Evolutionary conservation across 30 jellyfish, hydroid and myxozoan species (phyloP).

Genomic region (Aurelia sp.): DNA sequence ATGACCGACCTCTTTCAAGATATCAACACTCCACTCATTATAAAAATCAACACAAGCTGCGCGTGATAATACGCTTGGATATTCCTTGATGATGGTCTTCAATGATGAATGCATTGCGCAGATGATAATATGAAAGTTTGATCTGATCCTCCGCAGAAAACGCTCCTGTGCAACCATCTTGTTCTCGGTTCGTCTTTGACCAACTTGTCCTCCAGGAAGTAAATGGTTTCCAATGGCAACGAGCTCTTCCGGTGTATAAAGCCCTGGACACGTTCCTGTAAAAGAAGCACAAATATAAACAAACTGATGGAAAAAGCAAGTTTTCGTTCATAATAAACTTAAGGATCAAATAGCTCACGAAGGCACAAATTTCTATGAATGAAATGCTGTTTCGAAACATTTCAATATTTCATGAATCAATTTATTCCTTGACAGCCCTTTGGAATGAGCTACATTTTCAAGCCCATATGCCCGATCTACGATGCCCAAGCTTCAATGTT

Average conservation of each 20-base stretch:
- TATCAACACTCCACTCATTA: constrained; percentile 42
- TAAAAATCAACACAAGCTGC: constrained; percentile 50
- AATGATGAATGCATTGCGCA: constrained; percentile 39
- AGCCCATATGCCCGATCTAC: too few species aligned
- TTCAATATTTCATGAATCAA: too few species aligned
- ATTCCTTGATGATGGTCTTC: constrained; percentile 3
- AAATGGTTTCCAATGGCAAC: constrained; percentile 49
- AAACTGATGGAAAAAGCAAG: too few species aligned
- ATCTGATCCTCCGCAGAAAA: constrained; percentile 53
- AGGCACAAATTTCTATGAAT: too few species aligned
- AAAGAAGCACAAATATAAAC: background rate
- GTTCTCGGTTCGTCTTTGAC: constrained; percentile 64
- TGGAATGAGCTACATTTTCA: too few species aligned
- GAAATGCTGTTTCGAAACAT: too few species aligned
- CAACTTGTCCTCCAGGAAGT: constrained; percentile 79
- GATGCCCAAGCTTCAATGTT: too few species aligned
- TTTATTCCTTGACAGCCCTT: too few species aligned
- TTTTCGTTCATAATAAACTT: background rate
- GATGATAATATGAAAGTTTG: constrained; percentile 69
- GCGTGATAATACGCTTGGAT: constrained; percentile 36
- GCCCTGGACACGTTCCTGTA: constrained; percentile 82
- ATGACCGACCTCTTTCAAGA: constrained; percentile 14
- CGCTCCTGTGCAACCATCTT: constrained; percentile 66
- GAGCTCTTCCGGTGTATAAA: constrained; percentile 63
- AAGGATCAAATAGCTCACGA: too few species aligned